These are phyloP conservation scores for Chaitophorus viminalis DNA, from an alignment of 2,888 invertebrate species.

Conservation along the genomic window DNA sequence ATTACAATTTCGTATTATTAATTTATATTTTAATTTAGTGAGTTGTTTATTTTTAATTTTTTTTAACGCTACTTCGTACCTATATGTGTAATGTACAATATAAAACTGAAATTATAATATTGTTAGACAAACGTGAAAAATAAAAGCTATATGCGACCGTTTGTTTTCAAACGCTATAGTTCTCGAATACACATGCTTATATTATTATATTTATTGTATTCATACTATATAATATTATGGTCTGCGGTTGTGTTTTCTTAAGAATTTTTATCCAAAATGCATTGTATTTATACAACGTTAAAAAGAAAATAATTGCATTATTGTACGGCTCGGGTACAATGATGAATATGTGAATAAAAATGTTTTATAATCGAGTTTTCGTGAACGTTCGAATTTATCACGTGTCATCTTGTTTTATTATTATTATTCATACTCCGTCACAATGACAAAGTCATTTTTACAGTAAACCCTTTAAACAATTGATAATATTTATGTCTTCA, in stretches of 20 bases:
- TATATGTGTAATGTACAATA: too few relatives aligned
- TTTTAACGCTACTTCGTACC: not conserved
- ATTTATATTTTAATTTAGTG: too few relatives aligned
- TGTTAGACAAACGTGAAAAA: not conserved
- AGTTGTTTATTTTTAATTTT: too few relatives aligned
- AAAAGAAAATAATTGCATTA: conserved; percentile 8
- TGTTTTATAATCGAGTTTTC: conserved; percentile 40
- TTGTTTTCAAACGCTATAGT: not conserved
- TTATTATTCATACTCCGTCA: conserved; percentile 16
- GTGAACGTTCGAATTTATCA: conserved; percentile 38
- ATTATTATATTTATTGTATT: too few relatives aligned
- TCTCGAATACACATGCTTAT: not conserved
- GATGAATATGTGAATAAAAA: conserved; percentile 25
- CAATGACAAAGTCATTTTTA: conserved; percentile 48
- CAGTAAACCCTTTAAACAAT: conserved; percentile 49
- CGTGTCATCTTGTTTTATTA: conserved; percentile 25
- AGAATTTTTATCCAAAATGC: not conserved
- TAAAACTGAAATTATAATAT: not conserved
- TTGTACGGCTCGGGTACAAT: conserved; percentile 10
- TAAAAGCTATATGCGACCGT: not conserved
- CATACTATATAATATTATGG: not conserved
- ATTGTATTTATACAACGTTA: not conserved
- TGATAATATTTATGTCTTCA: conserved; percentile 51
- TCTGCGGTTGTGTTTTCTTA: not conserved
- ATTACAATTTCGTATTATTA: not conserved